Conservation (phyloP, 2,888 invertebrate species). For the Prosapia bicincta region DNA sequence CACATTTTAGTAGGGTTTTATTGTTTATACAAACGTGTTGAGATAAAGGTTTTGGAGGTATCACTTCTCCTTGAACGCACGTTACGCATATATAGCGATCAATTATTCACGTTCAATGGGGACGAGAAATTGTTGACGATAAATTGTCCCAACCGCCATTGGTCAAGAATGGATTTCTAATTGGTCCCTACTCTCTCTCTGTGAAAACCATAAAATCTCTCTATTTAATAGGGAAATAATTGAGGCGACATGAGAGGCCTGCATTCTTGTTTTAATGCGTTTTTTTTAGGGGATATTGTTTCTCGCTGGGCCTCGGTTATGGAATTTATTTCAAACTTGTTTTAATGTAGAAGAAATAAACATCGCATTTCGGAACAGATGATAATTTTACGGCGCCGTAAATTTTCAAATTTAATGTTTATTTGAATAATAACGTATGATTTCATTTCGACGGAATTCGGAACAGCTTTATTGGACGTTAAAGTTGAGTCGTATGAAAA, state of each 20-base stretch:
- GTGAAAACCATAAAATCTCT: neutral
- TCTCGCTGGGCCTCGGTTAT: neutral
- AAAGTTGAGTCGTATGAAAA: neutral
- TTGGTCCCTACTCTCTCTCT: neutral
- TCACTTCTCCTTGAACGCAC: neutral
- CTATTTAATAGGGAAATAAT: neutral
- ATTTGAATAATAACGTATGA: neutral
- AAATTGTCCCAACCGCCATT: neutral
- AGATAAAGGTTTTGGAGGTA: slow-evolving; percentile 11
- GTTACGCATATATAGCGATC: slow-evolving; percentile 10
- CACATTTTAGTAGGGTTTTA: slow-evolving; percentile 23
- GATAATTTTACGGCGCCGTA: neutral
- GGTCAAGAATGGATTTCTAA: slow-evolving; percentile 2
- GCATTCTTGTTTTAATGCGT: slow-evolving; percentile 2
- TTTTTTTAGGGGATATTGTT: neutral
- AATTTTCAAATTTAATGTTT: neutral
- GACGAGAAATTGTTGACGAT: neutral
- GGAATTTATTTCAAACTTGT: neutral
- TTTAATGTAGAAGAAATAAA: neutral
- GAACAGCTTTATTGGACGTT: neutral
- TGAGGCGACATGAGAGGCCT: neutral
- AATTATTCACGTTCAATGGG: neutral
- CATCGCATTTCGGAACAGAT: neutral
- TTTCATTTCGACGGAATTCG: neutral
- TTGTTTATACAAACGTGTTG: slow-evolving; percentile 12